Evolutionary conservation across 1,140 invertebrate genomes (phyloP), one percentile per base, ranked within the genome.

Genomic region (Caenorhabditis remanei): DNA sequence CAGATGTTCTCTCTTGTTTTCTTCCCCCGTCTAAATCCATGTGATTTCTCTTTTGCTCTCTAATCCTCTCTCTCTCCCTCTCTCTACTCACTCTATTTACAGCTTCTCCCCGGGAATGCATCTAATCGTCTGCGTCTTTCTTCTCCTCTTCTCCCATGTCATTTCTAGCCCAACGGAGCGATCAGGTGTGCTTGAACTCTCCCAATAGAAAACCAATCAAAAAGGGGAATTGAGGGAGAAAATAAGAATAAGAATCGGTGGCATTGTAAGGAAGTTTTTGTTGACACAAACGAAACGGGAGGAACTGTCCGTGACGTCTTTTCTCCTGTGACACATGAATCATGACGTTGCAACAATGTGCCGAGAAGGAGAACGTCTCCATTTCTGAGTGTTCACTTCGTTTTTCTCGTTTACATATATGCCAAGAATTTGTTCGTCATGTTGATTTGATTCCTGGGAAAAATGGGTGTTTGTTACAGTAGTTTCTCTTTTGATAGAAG

Each of bases 1-100:
- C 71, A 79, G 71, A 79, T 79, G 71, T 79, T 79, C 71, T 79
- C 32, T 32, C 71, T 24, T 79, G 71, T 50, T 79, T 50, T 79
- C 71, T 4, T 32, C 32, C 32, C 32, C 32, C 32, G 2, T 32
- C 32, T 32, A 32, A 32, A 32, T 71, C 65, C 71, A 79, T 79
- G 71, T 50, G 71, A 79, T 79, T 75, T 48, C 41, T 58, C 56
- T 63, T 21, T 79, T 50, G 71, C 53, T 46, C 71, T 79, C 71
- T 79, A 79, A 79, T 79, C 46, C 71, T 79, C 71, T 50, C n/a
- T 79, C 7, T 50, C 71, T 32, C 32, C 32, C 2, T 32, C 32
- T 32, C 32, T 32, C 71, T 50, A 79, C 46, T 79, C 71, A 79
- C 71, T 79, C 9, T 79, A 79, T 79, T 79, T 79, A 79, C 71